phyloP scores from a whole-genome alignment of 1,140 invertebrate species.

The Chironomus striatipennis region DNA sequence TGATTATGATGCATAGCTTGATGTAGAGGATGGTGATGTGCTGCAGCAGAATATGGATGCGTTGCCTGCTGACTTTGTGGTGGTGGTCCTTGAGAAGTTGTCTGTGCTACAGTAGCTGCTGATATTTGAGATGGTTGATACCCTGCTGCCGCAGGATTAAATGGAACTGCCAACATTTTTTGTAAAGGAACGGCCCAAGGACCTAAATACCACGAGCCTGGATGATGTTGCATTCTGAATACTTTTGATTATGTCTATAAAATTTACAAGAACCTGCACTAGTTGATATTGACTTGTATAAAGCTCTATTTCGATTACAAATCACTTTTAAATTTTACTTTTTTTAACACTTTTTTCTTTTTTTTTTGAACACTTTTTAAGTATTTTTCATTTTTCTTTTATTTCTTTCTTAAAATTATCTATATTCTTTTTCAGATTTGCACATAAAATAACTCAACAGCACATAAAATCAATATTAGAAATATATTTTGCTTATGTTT shows the following conservation, averaged over 20 bases:
- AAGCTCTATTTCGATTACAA: not conserved
- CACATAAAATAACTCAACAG: too few relatives aligned
- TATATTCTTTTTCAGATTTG: too few relatives aligned
- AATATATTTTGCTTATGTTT: too few relatives aligned
- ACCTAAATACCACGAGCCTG: slow-evolving; percentile 43
- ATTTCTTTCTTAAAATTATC: too few relatives aligned
- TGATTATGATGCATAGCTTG: slow-evolving; percentile 25
- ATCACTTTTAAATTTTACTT: not conserved
- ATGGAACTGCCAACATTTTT: slow-evolving; percentile 45
- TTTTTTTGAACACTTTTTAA: too few relatives aligned
- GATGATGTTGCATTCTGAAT: slow-evolving; percentile 42
- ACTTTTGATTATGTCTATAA: not conserved
- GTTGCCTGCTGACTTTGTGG: slow-evolving; percentile 19
- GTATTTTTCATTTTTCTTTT: too few relatives aligned
- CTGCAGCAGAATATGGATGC: not conserved
- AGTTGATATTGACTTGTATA: not conserved
- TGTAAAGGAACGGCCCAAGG: slow-evolving; percentile 46
- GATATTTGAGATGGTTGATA: slow-evolving; percentile 27
- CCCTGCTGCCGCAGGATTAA: slow-evolving; percentile 33
- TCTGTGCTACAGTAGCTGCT: slow-evolving; percentile 26
- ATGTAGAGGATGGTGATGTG: slow-evolving; percentile 23
- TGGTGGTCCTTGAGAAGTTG: not conserved
- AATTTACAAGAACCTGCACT: too few relatives aligned
- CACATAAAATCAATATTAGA: too few relatives aligned
- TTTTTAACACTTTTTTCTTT: not conserved